phyloP scores from a whole-genome alignment of 2,113 vertebrate species.

The Percopsis transmontana region DNA sequence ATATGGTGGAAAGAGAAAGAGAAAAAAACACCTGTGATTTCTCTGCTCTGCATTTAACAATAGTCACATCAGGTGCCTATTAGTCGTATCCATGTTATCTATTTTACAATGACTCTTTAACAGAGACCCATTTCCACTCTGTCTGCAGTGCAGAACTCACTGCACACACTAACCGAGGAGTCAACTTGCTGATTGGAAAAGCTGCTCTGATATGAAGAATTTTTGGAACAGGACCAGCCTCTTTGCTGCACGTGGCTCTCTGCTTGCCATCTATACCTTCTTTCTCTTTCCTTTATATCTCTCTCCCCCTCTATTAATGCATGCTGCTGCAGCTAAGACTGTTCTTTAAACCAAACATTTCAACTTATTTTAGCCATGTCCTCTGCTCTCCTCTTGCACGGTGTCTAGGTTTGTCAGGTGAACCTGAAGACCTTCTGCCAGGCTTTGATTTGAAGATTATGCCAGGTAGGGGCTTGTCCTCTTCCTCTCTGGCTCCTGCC shows the following conservation, averaged over 20 bases:
- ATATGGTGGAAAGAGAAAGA: not conserved
- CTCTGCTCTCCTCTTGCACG: conserved; percentile 42
- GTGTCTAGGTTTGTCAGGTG: conserved; percentile 93
- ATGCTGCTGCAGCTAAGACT: conserved; percentile 49
- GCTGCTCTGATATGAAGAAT: conserved; percentile 18
- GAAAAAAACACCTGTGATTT: conserved; percentile 10
- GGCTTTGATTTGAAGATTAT: conserved; percentile 96
- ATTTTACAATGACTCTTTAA: conserved; percentile 9
- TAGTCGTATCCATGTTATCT: conserved; percentile 8
- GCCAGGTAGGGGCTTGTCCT: conserved; percentile 89
- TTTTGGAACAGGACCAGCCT: conserved; percentile 14
- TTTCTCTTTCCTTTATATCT: conserved; percentile 7
- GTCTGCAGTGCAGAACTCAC: conserved; percentile 9
- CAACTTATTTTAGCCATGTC: conserved; percentile 26
- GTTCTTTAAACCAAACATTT: conserved; percentile 38
- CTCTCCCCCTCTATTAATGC: conserved; percentile 27
- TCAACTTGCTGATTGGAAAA: conserved; percentile 3
- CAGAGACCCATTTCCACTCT: conserved; percentile 20
- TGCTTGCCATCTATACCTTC: conserved; percentile 6
- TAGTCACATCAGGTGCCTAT: conserved; percentile 33
- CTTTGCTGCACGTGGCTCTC: conserved; percentile 49
- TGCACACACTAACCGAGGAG: not conserved
- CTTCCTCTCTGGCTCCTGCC: conserved; percentile 38
- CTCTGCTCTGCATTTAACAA: conserved; percentile 31
- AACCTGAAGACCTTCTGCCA: conserved; percentile 95